Evolutionary conservation across 2,888 invertebrate species (phyloP), one percentile per base, ranked within the genome.

Genomic region (Eumerus sabulonum): DNA sequence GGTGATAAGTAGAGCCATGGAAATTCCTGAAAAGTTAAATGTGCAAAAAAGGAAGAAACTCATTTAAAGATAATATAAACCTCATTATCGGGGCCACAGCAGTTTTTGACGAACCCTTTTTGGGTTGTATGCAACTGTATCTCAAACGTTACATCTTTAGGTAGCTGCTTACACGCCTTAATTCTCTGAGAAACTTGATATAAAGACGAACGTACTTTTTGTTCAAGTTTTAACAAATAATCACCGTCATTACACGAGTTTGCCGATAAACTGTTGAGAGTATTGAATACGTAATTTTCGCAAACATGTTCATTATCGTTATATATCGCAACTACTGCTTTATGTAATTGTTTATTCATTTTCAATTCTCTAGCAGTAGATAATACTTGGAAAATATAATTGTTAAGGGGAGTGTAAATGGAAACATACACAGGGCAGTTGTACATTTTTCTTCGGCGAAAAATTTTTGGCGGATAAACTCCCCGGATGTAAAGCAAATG

Each of bases 391-490:
- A 77, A 67, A 0, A 89, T 66, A 51, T 89, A 89, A 1, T 77
- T 81, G 35, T 86, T 88, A 5, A 89, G 77, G 5, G 85, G 84
- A 16, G 89, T 88, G 68, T 85, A 89, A 1, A 86, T 85, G 1
- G 85, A 86, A 7, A 86, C 83, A 66, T 79, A 87, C 0, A 88
- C 84, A 0, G 87, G 85, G 1, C 86, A 84, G 47, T 88, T 88
- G 73, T 87, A 89, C 1, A 86, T 76, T 40, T 86, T 85, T 1
- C 86, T 84, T 76, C 86, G 86, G 36, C 86, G 85, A 18, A 89
- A 89, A 54, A 88, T 87, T 81, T 86, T 84, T 1, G 71, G 12
- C 0, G 89, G 89, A 82, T 89, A 89, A 1, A 88, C 68, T 9
- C 85, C 84, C 0, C 89, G 86, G 0, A 85, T 48, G 56, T 87